A percentile compares a stretch with the other conserved stretches of the same genome.
Conservation (phyloP, 2,113 vertebrate species). For the Calidris pugnax region DNA sequence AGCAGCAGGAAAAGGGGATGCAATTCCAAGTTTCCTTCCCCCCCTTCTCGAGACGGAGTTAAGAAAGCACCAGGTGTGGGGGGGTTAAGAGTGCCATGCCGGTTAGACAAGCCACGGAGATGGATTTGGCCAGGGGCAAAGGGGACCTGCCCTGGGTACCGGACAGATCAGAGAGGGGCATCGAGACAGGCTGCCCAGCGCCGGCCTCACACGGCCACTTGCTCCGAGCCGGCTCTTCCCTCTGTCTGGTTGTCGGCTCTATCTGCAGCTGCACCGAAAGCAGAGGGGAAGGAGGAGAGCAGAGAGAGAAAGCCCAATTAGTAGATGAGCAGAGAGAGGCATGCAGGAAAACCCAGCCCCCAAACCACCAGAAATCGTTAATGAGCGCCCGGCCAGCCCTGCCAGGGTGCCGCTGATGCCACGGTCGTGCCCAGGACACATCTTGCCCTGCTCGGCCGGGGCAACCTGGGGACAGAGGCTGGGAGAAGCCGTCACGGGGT, state of each 20-base stretch:
- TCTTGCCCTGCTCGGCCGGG: not conserved
- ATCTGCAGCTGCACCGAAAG: slow-evolving; percentile 72
- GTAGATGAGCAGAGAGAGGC: slow-evolving; percentile 69
- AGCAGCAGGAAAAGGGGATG: not conserved
- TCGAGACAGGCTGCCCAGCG: not conserved
- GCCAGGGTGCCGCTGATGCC: not conserved
- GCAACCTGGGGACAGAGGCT: not conserved
- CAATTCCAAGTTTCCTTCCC: not conserved
- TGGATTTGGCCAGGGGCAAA: not conserved
- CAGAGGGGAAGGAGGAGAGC: slow-evolving; percentile 58
- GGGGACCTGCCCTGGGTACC: not conserved
- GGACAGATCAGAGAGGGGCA: not conserved
- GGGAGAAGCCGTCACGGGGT: not conserved
- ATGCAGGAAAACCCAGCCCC: slow-evolving; percentile 73
- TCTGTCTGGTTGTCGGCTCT: slow-evolving; percentile 73
- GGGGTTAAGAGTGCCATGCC: slow-evolving; percentile 37
- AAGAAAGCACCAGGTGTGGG: not conserved
- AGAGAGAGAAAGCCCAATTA: slow-evolving; percentile 75
- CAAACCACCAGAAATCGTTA: slow-evolving; percentile 12
- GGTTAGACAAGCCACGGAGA: slow-evolving; percentile 4
- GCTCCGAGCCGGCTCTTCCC: slow-evolving; percentile 66
- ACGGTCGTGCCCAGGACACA: fast-evolving
- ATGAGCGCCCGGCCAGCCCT: not conserved
- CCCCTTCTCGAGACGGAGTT: not conserved
- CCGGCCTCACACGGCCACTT: slow-evolving; percentile 63